These are phyloP conservation scores for Hirtodrosophila duncani DNA, from an alignment of 2,888 invertebrate genomes.

Conservation along the genomic window DNA sequence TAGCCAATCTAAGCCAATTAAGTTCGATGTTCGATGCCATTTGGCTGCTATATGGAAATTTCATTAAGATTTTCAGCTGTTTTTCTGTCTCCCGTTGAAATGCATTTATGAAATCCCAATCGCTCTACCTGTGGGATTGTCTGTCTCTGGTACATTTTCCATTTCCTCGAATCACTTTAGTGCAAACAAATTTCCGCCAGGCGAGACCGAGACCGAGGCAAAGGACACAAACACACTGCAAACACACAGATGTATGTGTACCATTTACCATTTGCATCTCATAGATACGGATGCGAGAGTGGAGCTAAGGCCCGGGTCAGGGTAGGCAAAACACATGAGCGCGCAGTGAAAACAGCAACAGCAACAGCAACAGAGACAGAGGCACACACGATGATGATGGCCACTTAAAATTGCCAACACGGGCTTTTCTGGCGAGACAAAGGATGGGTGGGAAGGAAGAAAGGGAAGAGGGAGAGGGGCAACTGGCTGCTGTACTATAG, in stretches of 20 bases:
- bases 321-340: conserved; percentile 20
- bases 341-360: conserved; percentile 35
- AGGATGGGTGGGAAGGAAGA: not conserved
- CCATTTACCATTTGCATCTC: no score
- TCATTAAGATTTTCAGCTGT: conserved; percentile 48
- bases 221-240: conserved; percentile 7
- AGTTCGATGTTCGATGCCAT: conserved; percentile 20
- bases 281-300: conserved; percentile 11
- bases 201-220: conserved; percentile 36
- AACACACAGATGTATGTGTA: not conserved
- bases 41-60: conserved; percentile 47
- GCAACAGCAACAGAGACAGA: conserved; percentile 11
- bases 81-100: conserved; percentile 38
- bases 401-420: conserved; percentile 53
- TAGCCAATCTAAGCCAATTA: conserved; percentile 17
- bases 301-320: no score
- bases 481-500: conserved; percentile 25
- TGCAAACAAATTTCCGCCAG: conserved; percentile 66
- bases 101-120: conserved; percentile 24
- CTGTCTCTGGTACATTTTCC: conserved; percentile 47
- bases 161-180: conserved; percentile 42
- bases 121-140: conserved; percentile 21
- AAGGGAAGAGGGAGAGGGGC: not conserved
- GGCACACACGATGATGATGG: conserved; percentile 20
- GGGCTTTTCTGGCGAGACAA: conserved; percentile 22